phyloP scores from a whole-genome alignment of 2,797 vertebrate genomes.

The Platalea minor region DNA sequence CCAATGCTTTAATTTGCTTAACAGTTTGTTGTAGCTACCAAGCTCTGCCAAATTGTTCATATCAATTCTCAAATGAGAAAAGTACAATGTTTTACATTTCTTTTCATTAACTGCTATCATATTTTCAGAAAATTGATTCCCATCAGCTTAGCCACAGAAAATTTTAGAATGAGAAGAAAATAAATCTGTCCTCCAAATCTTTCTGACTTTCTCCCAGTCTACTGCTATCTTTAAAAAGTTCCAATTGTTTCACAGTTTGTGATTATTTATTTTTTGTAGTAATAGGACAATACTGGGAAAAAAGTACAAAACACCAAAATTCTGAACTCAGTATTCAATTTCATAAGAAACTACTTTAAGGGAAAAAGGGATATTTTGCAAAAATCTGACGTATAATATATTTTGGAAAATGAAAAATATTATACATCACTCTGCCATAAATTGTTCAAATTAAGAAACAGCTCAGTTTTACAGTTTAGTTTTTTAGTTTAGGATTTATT shows the following conservation, averaged over 20 bases:
- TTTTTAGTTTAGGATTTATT: neutral
- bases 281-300: neutral
- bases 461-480: neutral
- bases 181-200: neutral
- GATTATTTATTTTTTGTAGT: neutral
- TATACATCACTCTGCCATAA: neutral
- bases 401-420: neutral
- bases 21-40: neutral
- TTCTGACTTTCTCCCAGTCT: neutral
- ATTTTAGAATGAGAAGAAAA: neutral
- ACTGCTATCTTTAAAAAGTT: neutral
- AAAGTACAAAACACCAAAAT: neutral
- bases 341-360: neutral
- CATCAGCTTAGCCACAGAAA: neutral
- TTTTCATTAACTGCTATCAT: neutral
- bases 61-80: neutral
- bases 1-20: neutral
- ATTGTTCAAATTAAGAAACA: neutral
- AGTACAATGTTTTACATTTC: neutral
- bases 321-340: neutral
- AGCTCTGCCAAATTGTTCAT: neutral
- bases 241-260: rapidly evolving
- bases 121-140: neutral
- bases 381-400: neutral
- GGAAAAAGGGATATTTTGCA: neutral